Conservation (phyloP, 2,888 invertebrate genomes). For the Melanophora roralis region DNA sequence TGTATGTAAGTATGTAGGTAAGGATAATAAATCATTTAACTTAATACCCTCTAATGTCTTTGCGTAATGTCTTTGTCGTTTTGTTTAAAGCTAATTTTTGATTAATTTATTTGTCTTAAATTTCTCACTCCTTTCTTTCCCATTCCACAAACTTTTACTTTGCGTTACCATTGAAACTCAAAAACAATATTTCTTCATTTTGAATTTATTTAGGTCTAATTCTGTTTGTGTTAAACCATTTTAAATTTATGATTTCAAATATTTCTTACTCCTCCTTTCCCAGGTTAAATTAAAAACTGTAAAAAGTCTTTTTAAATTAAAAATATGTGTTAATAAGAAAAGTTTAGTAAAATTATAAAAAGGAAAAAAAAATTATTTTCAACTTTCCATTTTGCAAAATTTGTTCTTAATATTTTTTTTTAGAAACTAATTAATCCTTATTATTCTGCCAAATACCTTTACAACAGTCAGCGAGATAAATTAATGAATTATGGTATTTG, state of each 20-base stretch:
- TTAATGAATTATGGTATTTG: conserved; percentile 32
- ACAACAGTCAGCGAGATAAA: background rate
- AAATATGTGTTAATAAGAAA: too few relatives aligned
- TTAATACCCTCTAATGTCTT: conserved; percentile 44
- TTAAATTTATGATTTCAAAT: conserved; percentile 52
- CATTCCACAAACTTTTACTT: too few relatives aligned
- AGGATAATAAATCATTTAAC: conserved; percentile 44
- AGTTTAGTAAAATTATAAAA: background rate
- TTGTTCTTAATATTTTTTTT: background rate
- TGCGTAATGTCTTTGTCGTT: conserved; percentile 33
- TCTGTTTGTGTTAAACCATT: conserved; percentile 30
- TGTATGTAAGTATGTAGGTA: too few relatives aligned
- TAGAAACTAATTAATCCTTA: background rate
- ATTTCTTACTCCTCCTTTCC: background rate
- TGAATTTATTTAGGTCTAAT: background rate
- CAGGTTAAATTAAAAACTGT: too few relatives aligned
- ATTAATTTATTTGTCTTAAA: conserved; percentile 53
- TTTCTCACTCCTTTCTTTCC: background rate
- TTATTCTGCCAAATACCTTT: background rate
- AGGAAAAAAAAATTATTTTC: background rate
- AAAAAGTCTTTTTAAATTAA: too few relatives aligned
- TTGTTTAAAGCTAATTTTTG: conserved; percentile 48
- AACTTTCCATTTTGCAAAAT: conserved; percentile 27
- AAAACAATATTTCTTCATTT: background rate
- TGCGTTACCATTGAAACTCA: background rate